Evolutionary conservation across 2,113 vertebrate genomes (phyloP), one percentile per base, ranked within the genome.

Genomic region (Ciconia maguari): DNA sequence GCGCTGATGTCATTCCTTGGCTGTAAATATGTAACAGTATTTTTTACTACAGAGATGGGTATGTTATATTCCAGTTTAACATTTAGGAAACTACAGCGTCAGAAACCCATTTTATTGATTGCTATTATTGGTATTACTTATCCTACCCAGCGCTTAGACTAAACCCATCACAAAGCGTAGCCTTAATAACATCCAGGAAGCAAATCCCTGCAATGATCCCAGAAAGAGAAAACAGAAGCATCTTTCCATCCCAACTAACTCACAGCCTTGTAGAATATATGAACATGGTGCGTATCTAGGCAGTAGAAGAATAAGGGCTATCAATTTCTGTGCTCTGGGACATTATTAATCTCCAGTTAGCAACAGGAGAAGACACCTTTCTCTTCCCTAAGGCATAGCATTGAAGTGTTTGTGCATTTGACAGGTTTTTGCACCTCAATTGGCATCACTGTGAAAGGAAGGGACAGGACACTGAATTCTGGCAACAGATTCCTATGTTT

Each of bases 211-310:
- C 25, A 10, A 24, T n/a, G 38, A 38, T 62, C 16, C 26, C 64
- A 52, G 20, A 38, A 38, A 44, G 61, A 83, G 25, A n/a, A 78
- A 75, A 69, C 49, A 70, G 49, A 49, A 60, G n/a, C 27, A 65
- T 41, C 6, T 83, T 51, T 44, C 55, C 16, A 46, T 60, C 11
- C 32, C 61, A 74, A 3, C 49, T 38, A 34, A 38, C 16, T 69
- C 16, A 6, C 3, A 2, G 6, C 8, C 22, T 24, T 12, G 3
- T 0, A n/a, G 17, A 54, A 30, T 14, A 7, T 3, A 18, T 10
- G 8, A 36, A 42, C 8, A 6, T 11, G 11, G 11, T 32, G 34
- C 9, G 1, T 32, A 27, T 61, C 29, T 10, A 25, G 62, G 61
- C 32, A 52, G 44, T 7, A 32, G 42, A 25, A 65, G 30, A 71